A percentile compares a stretch with the other conserved stretches of the same genome.
Conservation (phyloP, 1,140 invertebrate genomes). For the Goniozus legneri region DNA sequence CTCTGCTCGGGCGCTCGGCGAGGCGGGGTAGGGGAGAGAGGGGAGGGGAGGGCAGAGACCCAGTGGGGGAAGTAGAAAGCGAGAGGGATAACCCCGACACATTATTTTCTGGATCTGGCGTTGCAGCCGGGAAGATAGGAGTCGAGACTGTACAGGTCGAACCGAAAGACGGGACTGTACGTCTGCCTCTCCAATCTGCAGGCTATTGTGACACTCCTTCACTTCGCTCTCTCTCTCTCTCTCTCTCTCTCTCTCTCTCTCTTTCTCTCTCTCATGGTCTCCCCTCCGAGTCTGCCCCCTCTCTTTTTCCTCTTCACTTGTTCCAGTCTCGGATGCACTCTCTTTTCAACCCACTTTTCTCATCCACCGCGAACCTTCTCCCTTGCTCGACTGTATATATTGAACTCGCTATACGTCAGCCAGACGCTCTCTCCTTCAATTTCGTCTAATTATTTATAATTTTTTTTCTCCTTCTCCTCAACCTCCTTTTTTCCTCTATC, state of each 20-base stretch:
- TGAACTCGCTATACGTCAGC: no score
- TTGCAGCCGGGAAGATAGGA: background rate
- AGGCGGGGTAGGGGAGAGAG: background rate
- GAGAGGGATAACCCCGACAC: background rate
- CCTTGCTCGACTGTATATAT: no score
- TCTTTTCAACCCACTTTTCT: no score
- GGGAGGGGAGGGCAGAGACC: background rate
- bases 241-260: constrained; percentile 6
- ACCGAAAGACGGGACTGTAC: constrained; percentile 26
- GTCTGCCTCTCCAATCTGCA: constrained; percentile 39
- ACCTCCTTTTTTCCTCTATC: background rate
- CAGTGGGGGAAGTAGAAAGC: background rate
- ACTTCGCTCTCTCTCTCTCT: constrained; percentile 22
- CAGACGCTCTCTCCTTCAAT: no score
- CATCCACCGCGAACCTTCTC: no score
- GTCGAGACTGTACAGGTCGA: background rate
- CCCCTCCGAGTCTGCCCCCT: background rate
- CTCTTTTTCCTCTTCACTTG: background rate
- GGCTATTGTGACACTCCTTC: constrained; percentile 42
- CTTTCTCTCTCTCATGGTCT: background rate
- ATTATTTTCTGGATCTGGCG: constrained; percentile 15
- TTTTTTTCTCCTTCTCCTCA: constrained; percentile 1
- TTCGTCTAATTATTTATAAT: background rate
- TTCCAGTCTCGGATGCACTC: no score
- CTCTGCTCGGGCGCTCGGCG: constrained; percentile 13